A percentile compares a stretch with the other conserved stretches of the same genome.
Conservation (phyloP, 2,888 invertebrate species). For the Charanyca ferruginea region DNA sequence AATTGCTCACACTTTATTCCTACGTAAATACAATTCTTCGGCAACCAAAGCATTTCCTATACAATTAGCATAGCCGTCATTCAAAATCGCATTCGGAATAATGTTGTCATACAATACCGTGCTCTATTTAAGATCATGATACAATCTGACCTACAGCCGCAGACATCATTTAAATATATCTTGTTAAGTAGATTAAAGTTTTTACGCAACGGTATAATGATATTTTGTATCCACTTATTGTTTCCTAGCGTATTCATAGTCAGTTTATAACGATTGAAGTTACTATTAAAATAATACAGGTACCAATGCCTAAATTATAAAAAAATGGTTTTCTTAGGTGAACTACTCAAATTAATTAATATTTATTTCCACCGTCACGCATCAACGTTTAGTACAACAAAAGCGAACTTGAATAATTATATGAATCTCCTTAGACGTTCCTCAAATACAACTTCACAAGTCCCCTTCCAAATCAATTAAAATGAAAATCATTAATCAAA, state of each 20-base stretch:
- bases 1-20: not conserved
- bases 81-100: constrained; percentile 62
- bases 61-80: constrained; percentile 32
- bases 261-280: not conserved
- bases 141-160: constrained; percentile 72
- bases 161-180: constrained; percentile 75
- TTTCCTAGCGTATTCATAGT: constrained; percentile 70
- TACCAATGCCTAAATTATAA: too few relatives aligned
- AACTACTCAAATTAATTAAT: too few relatives aligned
- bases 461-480: constrained; percentile 30
- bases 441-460: constrained; percentile 17
- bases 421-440: not conserved
- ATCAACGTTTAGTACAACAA: not conserved
- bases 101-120: constrained; percentile 67
- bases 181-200: constrained; percentile 78
- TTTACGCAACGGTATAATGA: constrained; percentile 72
- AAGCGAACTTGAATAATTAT: not conserved
- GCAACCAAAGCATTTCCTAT: constrained; percentile 17
- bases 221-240: constrained; percentile 60
- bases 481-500: constrained; percentile 46
- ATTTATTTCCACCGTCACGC: not conserved
- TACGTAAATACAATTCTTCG: not conserved
- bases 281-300: not conserved
- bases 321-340: too few relatives aligned
- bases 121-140: constrained; percentile 76